Conservation (phyloP, 1,140 invertebrate species). For the Caerostris extrusa region DNA sequence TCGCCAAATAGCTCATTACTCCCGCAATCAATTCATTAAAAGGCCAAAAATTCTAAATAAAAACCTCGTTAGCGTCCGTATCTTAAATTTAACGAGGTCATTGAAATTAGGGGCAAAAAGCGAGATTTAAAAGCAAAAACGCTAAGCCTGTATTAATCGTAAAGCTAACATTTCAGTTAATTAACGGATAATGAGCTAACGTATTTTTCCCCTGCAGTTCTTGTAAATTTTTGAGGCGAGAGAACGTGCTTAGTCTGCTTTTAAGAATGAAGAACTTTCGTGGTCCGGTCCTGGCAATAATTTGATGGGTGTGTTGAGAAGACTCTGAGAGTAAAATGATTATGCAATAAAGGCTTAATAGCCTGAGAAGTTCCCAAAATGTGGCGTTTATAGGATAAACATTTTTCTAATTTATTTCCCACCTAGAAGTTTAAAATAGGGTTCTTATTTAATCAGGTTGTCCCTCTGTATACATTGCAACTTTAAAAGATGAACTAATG, state of each 20-base stretch:
- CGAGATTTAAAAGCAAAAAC: neutral
- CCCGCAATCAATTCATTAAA: conserved; percentile 27
- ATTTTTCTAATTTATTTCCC: no score
- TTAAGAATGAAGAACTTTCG: neutral
- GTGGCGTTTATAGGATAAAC: no score
- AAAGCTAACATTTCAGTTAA: conserved; percentile 13
- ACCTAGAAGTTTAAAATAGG: no score
- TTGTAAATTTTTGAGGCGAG: neutral
- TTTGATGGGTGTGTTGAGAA: no score
- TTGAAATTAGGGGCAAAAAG: neutral
- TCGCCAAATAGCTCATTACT: neutral
- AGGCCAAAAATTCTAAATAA: neutral
- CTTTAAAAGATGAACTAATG: no score
- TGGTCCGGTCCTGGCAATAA: no score
- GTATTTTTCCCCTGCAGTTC: neutral
- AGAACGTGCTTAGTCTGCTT: neutral
- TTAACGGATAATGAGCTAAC: neutral
- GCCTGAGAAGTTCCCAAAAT: no score
- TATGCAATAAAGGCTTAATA: no score
- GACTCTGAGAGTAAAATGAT: neutral
- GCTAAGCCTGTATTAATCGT: neutral
- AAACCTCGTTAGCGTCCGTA: neutral
- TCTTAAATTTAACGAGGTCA: neutral
- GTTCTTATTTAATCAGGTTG: no score
- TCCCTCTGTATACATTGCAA: no score